These are phyloP conservation scores for Conus ventricosus DNA, from an alignment of 1,140 invertebrate species.

Conservation along the genomic window DNA sequence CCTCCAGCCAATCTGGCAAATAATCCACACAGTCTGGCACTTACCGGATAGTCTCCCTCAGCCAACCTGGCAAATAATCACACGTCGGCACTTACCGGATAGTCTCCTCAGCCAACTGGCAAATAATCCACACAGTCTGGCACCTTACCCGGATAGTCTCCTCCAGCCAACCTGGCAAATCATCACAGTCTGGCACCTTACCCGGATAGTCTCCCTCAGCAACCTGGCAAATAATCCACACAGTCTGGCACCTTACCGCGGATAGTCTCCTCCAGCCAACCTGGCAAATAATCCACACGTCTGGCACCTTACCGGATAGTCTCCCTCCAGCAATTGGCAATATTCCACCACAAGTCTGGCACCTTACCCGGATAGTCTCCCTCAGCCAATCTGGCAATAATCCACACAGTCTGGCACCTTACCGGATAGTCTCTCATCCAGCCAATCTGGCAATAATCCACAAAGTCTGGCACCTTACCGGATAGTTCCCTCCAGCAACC, in stretches of 20 bases:
- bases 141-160: slow-evolving; percentile 47
- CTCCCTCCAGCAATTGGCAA: slow-evolving; percentile 49
- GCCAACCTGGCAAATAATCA: not conserved
- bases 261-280: slow-evolving; percentile 47
- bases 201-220: slow-evolving; percentile 50
- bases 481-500: too few relatives aligned
- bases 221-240: not conserved
- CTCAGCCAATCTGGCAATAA: too few relatives aligned
- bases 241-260: slow-evolving; percentile 31
- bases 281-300: not conserved
- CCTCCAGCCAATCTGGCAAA: slow-evolving; percentile 27
- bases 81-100: slow-evolving; percentile 35
- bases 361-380: too few relatives aligned
- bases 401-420: too few relatives aligned
- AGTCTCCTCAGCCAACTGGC: slow-evolving; percentile 38
- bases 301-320: slow-evolving; percentile 42
- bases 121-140: not conserved
- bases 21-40: not conserved
- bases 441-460: too few relatives aligned
- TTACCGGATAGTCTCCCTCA: slow-evolving; percentile 52
- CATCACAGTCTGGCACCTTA: slow-evolving; percentile 1
- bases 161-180: slow-evolving; percentile 14
- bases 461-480: too few relatives aligned
- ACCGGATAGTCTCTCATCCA: too few relatives aligned
- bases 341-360: too few relatives aligned